phyloP scores from a whole-genome alignment of 2,888 invertebrate genomes.

The Neoaliturus tenellus region DNA sequence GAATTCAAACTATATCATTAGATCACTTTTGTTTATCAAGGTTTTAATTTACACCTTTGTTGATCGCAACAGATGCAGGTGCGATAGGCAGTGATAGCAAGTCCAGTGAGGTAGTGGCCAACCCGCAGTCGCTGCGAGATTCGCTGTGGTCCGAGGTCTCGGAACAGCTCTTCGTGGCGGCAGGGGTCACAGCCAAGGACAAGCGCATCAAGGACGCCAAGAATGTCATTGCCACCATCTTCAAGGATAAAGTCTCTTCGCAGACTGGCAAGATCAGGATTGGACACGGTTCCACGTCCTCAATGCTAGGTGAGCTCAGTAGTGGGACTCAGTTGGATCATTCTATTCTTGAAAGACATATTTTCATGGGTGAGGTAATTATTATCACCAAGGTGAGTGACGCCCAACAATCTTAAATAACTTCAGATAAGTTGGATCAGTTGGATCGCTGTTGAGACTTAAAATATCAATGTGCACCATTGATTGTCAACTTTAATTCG shows the following conservation, averaged over 20 bases:
- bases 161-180: conserved; percentile 85
- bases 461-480: no score
- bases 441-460: no score
- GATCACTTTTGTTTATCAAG: no score
- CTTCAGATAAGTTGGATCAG: no score
- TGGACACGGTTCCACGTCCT: conserved; percentile 47
- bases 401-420: no score
- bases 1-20: no score
- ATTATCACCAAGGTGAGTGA: no score
- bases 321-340: no score
- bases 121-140: conserved; percentile 32
- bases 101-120: neutral
- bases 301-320: neutral
- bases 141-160: conserved; percentile 70
- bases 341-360: no score
- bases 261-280: conserved; percentile 52
- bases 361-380: no score
- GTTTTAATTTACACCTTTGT: no score
- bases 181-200: conserved; percentile 92
- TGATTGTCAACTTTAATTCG: no score
- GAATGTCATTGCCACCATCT: conserved; percentile 72
- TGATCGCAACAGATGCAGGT: neutral
- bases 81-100: neutral
- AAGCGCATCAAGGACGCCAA: conserved; percentile 91
- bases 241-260: conserved; percentile 56